Conservation (phyloP, 2,888 invertebrate genomes). For the Parnassius apollo region DNA sequence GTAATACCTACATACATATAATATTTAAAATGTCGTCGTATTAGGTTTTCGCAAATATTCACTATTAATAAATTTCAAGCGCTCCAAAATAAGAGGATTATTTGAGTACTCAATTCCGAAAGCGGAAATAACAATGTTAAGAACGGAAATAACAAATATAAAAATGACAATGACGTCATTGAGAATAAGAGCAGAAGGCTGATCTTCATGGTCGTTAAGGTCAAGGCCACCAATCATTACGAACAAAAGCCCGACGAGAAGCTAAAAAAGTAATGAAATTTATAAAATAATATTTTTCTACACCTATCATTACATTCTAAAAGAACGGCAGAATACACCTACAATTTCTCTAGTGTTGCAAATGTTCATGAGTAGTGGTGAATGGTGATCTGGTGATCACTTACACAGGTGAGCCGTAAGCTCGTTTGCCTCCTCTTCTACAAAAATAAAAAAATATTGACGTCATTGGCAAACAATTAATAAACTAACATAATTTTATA, state of each 20-base stretch:
- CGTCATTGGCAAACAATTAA: too few species aligned
- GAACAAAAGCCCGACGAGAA: conserved; percentile 90
- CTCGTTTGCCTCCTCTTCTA: too few species aligned
- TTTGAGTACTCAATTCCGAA: conserved; percentile 91
- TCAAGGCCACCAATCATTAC: conserved; percentile 91
- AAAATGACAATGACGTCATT: conserved; percentile 91
- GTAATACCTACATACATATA: too few species aligned
- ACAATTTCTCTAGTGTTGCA: too few species aligned
- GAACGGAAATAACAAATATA: conserved; percentile 89
- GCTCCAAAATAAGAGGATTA: conserved; percentile 80
- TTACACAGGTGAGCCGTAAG: too few species aligned
- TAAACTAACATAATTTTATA: too few species aligned
- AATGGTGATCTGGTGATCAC: too few species aligned
- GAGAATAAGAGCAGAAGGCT: conserved; percentile 87
- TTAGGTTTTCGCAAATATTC: conserved; percentile 62
- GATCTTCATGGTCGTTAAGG: conserved; percentile 88
- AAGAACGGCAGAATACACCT: too few species aligned
- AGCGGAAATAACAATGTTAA: conserved; percentile 91
- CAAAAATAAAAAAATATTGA: too few species aligned
- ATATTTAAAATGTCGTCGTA: conserved; percentile 37
- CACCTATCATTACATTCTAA: too few species aligned
- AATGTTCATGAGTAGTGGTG: too few species aligned
- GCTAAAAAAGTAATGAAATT: conserved; percentile 80
- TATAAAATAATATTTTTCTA: not conserved
- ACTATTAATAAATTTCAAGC: conserved; percentile 61